These are phyloP conservation scores for Eunapius fragilis DNA, from an alignment of 37 sponge, comb jelly and placozoan genomes.

Conservation along the genomic window DNA sequence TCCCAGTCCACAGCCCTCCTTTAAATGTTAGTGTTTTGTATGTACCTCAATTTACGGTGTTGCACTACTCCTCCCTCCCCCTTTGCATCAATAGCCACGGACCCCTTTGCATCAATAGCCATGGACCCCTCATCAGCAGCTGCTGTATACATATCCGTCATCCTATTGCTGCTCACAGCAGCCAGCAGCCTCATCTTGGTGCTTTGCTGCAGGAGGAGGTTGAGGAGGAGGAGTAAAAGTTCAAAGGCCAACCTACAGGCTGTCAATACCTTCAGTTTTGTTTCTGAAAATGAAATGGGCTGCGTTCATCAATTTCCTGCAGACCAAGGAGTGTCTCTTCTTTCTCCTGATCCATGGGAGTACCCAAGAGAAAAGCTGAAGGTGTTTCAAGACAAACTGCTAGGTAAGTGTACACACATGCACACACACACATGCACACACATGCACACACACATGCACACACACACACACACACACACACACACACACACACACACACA, in stretches of 20 bases:
- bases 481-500: not conserved
- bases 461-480: not conserved
- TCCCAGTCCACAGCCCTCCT: not conserved
- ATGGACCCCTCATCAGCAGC: not conserved
- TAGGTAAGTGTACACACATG: conserved; percentile 7
- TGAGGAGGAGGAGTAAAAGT: too few species aligned
- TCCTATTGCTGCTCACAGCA: not conserved
- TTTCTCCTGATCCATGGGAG: conserved; percentile 27
- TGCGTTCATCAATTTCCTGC: not conserved
- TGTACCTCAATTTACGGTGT: too few species aligned
- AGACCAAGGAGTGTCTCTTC: not conserved
- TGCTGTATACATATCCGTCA: not conserved
- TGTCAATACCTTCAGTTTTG: not conserved
- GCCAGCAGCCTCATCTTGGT: not conserved
- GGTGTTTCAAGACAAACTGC: conserved; percentile 5
- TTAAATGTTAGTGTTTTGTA: not conserved
- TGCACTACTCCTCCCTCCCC: not conserved
- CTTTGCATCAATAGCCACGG: not conserved
- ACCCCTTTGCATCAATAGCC: not conserved
- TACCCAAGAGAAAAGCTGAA: conserved; percentile 44
- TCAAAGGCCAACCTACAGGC: not conserved
- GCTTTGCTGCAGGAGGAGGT: not conserved
- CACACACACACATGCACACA: not conserved
- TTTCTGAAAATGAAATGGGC: not conserved
- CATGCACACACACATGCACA: not conserved